phyloP scores from a whole-genome alignment of 2,797 vertebrate genomes.

The Rhynchonycteris naso region DNA sequence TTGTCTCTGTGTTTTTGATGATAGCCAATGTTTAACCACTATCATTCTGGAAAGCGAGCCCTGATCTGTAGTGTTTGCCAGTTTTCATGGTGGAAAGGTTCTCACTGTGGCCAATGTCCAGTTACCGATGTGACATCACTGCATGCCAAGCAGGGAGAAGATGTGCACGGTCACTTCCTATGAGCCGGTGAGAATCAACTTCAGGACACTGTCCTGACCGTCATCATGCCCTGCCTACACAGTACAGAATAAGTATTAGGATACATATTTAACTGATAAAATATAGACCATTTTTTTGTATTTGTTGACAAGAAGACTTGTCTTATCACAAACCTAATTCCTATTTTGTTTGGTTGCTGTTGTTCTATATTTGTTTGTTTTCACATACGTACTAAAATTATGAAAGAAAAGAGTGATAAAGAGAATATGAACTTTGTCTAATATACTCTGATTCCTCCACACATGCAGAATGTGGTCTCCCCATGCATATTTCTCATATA shows the following conservation, averaged over 20 bases:
- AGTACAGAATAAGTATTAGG: background rate
- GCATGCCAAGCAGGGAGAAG: background rate
- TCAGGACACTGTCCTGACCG: too few species aligned
- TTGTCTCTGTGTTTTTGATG: background rate
- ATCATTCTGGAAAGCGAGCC: background rate
- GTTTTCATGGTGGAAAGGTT: slow-evolving; percentile 32
- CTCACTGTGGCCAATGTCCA: slow-evolving; percentile 1
- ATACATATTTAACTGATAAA: background rate
- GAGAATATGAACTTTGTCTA: background rate
- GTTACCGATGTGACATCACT: background rate
- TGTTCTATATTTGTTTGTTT: background rate
- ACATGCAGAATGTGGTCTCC: background rate
- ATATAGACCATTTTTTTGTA: background rate
- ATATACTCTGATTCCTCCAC: background rate
- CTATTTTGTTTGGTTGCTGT: background rate
- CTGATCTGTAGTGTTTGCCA: slow-evolving; percentile 3
- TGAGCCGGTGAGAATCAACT: background rate
- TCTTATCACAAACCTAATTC: background rate
- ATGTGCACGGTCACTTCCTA: background rate
- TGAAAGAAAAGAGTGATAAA: background rate
- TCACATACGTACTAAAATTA: background rate
- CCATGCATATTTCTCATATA: background rate
- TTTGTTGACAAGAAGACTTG: background rate
- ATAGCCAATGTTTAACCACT: slow-evolving; percentile 8
- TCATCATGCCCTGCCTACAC: background rate